Conservation (phyloP, 2,888 invertebrate species). For the Scrobipalpa costella region DNA sequence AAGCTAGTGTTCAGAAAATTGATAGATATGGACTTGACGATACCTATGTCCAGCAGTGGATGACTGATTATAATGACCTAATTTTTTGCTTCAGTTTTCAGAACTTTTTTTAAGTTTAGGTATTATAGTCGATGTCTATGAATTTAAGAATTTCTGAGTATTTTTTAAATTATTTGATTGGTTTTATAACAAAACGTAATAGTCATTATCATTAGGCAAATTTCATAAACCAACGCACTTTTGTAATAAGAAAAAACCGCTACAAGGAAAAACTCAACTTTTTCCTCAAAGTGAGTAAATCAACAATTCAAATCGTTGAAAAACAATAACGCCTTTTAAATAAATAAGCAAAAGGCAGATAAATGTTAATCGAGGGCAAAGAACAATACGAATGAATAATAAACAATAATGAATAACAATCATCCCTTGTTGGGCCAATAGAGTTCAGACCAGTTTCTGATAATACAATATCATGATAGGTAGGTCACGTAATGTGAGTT, state of each 20-base stretch:
- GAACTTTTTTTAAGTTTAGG: too few species aligned
- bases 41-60: too few species aligned
- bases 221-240: neutral
- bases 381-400: constrained; percentile 10
- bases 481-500: constrained; percentile 38
- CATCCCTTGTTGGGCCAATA: neutral
- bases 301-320: neutral
- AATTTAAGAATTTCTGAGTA: too few species aligned
- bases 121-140: too few species aligned
- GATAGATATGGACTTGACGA: too few species aligned
- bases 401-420: constrained; percentile 20
- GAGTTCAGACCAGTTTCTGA: neutral
- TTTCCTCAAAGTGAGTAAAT: neutral
- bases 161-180: too few species aligned
- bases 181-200: too few species aligned
- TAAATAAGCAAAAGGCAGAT: neutral
- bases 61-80: too few species aligned
- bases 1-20: too few species aligned
- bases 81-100: too few species aligned
- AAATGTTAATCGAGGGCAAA: neutral
- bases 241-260: neutral
- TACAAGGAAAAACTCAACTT: constrained; percentile 1
- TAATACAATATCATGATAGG: constrained; percentile 38
- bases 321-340: neutral
- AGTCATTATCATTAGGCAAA: too few species aligned